Percentiles rank a stretch among this genome's conserved stretches.
phyloP scores from a whole-genome alignment of 2,888 invertebrate species.

The Acanthosoma haemorrhoidale region DNA sequence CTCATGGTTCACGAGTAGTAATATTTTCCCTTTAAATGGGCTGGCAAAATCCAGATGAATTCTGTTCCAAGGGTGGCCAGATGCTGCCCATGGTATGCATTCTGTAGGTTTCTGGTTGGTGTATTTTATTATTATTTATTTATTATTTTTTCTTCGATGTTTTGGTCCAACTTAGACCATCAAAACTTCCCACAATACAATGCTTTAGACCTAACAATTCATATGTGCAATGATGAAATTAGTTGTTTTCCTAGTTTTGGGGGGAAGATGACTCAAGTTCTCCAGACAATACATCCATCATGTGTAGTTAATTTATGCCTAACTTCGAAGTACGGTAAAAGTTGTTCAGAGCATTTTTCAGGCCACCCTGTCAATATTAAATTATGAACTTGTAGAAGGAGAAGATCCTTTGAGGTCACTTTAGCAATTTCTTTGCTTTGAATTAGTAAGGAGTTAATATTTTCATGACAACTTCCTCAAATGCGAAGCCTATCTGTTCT shows the following conservation, averaged over 20 bases:
- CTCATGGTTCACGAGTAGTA: no score
- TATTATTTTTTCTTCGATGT: neutral
- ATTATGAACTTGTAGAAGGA: neutral
- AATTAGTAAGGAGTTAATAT: neutral
- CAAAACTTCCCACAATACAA: neutral
- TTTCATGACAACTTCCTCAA: neutral
- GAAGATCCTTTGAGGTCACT: neutral
- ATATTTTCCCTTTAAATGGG: no score
- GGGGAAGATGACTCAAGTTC: neutral
- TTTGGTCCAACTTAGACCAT: neutral
- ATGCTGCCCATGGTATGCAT: no score
- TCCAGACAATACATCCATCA: no score
- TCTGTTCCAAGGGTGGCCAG: no score
- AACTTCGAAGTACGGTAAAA: neutral
- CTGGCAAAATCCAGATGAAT: no score
- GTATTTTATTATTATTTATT: neutral
- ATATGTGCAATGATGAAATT: neutral
- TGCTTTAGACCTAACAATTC: neutral
- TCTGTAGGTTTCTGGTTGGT: no score
- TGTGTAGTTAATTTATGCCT: neutral
- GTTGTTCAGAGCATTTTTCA: neutral
- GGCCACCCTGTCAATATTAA: neutral
- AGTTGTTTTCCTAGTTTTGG: neutral
- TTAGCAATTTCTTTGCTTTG: neutral
- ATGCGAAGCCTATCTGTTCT: neutral